phyloP scores from a whole-genome alignment of 2,888 invertebrate genomes.

The Exephanes ischioxanthus region DNA sequence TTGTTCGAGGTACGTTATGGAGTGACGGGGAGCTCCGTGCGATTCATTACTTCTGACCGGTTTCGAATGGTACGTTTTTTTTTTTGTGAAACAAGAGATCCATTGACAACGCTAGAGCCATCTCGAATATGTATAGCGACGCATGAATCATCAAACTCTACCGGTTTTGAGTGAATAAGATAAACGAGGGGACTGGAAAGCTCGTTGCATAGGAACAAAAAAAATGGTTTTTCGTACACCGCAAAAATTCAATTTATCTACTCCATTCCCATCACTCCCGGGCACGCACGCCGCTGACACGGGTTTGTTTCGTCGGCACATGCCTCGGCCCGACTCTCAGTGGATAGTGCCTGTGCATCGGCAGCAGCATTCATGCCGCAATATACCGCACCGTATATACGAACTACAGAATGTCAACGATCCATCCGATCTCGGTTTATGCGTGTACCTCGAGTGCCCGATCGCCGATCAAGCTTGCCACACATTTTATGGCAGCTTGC shows the following conservation, averaged over 20 bases:
- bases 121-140: not conserved
- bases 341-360: slow-evolving; percentile 23
- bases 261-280: slow-evolving; percentile 10
- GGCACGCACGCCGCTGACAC: not conserved
- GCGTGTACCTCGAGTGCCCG: not conserved
- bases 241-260: slow-evolving; percentile 54
- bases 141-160: slow-evolving; percentile 22
- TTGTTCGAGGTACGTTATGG: not conserved
- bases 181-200: slow-evolving; percentile 24
- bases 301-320: slow-evolving; percentile 39
- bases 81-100: not conserved
- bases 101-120: not conserved
- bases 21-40: not conserved
- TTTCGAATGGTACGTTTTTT: not conserved
- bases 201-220: slow-evolving; percentile 19
- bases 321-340: slow-evolving; percentile 25
- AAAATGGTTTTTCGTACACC: slow-evolving; percentile 32
- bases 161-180: slow-evolving; percentile 5
- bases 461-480: not conserved
- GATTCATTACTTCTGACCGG: not conserved
- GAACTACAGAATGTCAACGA: slow-evolving; percentile 1
- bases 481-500: not conserved
- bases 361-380: not conserved
- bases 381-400: not conserved
- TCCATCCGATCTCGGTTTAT: not conserved